phyloP scores from a whole-genome alignment of 2,888 invertebrate species.

The Dorcus hopei region DNA sequence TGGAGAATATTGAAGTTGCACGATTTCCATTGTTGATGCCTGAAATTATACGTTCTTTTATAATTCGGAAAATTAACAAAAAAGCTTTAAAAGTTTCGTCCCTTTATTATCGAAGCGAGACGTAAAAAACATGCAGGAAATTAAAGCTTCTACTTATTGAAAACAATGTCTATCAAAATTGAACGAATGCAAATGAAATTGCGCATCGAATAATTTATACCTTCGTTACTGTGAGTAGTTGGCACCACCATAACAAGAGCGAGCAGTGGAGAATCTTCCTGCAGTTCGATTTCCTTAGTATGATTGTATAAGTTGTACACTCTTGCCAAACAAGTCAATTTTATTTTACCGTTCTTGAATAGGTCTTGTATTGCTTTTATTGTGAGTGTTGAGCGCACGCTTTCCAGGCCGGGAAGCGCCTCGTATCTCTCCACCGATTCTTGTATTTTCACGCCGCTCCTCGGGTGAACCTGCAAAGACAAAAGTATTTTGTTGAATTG shows the following conservation, averaged over 20 bases:
- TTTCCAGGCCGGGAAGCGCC: constrained; percentile 40
- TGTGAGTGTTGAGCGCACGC: constrained; percentile 40
- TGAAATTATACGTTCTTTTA: constrained; percentile 4
- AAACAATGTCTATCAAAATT: too few species aligned
- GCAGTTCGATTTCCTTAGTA: constrained; percentile 40
- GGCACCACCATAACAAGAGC: constrained; percentile 44
- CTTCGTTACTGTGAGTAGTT: constrained; percentile 39
- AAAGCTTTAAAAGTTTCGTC: too few species aligned
- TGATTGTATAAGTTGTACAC: constrained; percentile 43
- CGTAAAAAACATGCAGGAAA: too few species aligned
- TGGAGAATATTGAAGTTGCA: constrained; percentile 16
- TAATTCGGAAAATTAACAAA: background rate
- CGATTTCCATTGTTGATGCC: constrained; percentile 24
- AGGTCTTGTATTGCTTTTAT: constrained; percentile 40
- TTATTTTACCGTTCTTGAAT: constrained; percentile 43
- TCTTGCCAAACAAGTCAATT: constrained; percentile 42
- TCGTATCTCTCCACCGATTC: constrained; percentile 38
- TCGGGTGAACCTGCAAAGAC: constrained; percentile 31
- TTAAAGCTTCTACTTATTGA: too few species aligned
- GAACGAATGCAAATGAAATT: too few species aligned
- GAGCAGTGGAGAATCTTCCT: constrained; percentile 43
- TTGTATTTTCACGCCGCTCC: constrained; percentile 35
- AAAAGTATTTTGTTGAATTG: constrained; percentile 1
- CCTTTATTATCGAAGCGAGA: too few species aligned
- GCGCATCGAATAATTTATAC: constrained; percentile 20